Percentiles rank a stretch among this genome's conserved stretches.
These are phyloP conservation scores for Limonius californicus DNA, from an alignment of 1,140 invertebrate genomes.

Conservation along the genomic window DNA sequence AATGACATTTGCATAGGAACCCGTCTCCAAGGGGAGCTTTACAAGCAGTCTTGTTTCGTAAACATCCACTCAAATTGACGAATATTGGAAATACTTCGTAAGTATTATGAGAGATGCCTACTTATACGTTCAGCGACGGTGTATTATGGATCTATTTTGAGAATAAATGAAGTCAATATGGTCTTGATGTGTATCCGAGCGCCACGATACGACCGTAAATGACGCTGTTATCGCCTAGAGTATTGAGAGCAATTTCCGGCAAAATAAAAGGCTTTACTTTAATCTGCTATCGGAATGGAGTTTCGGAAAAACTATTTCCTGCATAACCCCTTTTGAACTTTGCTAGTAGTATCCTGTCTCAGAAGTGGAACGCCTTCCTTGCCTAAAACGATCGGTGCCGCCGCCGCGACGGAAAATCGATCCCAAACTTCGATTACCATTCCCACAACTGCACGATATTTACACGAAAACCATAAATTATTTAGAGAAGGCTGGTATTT, in stretches of 20 bases:
- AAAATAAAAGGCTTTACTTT: slow-evolving; percentile 15
- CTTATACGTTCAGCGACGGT: neutral
- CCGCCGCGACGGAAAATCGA: neutral
- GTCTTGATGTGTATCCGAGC: slow-evolving; percentile 9
- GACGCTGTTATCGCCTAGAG: slow-evolving; percentile 14
- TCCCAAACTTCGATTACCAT: neutral
- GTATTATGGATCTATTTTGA: slow-evolving; percentile 11
- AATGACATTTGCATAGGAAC: too few relatives aligned
- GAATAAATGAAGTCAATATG: slow-evolving; percentile 13
- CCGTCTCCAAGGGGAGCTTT: too few relatives aligned
- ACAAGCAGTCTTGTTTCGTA: too few relatives aligned
- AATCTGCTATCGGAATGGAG: slow-evolving; percentile 14
- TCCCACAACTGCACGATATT: neutral
- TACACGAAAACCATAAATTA: slow-evolving; percentile 4
- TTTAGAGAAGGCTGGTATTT: neutral
- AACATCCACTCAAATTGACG: neutral
- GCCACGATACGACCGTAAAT: slow-evolving; percentile 10
- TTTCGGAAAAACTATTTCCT: slow-evolving; percentile 14
- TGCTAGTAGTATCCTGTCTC: slow-evolving; percentile 4
- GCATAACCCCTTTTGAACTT: slow-evolving; percentile 9
- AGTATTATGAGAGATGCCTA: neutral
- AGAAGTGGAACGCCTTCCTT: neutral
- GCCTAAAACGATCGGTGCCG: neutral
- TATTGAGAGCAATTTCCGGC: slow-evolving; percentile 10
- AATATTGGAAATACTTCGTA: neutral